A percentile compares a stretch with the other conserved stretches of the same genome.
These are phyloP conservation scores for Caenorhabditis imperialis DNA, from an alignment of 2,888 invertebrate species.

Conservation along the genomic window DNA sequence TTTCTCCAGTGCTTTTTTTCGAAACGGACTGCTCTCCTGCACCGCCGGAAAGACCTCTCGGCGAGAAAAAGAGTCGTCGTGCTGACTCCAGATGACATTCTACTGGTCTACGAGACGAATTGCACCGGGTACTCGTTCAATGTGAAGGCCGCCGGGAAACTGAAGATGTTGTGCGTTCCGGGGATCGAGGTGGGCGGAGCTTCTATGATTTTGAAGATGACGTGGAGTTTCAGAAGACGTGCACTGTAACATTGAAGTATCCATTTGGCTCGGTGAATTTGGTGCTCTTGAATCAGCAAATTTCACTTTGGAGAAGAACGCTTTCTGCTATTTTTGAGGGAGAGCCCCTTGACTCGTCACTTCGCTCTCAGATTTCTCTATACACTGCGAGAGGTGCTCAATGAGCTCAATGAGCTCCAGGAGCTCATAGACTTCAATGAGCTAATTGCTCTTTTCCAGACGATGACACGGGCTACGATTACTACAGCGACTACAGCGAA, in stretches of 20 bases:
- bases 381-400: constrained; percentile 41
- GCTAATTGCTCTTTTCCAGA: background rate
- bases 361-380: constrained; percentile 20
- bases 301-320: constrained; percentile 45
- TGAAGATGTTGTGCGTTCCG: constrained; percentile 27
- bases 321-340: constrained; percentile 33
- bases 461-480: constrained; percentile 9
- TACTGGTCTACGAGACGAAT: constrained; percentile 51
- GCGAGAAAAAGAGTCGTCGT: constrained; percentile 38
- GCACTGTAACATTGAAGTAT: constrained; percentile 38
- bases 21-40: constrained; percentile 18
- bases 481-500: background rate
- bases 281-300: constrained; percentile 29
- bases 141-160: constrained; percentile 17
- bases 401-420: background rate
- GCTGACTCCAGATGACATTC: constrained; percentile 26
- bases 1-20: constrained; percentile 31
- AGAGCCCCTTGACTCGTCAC: constrained; percentile 20
- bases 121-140: constrained; percentile 50
- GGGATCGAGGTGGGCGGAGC: too few species aligned
- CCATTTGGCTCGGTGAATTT: constrained; percentile 42
- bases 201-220: background rate
- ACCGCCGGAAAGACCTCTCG: constrained; percentile 25
- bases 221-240: constrained; percentile 21
- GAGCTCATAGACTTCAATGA: background rate